Evolutionary conservation across 2,888 invertebrate genomes (phyloP).

Genomic region (Hymenopus coronatus): DNA sequence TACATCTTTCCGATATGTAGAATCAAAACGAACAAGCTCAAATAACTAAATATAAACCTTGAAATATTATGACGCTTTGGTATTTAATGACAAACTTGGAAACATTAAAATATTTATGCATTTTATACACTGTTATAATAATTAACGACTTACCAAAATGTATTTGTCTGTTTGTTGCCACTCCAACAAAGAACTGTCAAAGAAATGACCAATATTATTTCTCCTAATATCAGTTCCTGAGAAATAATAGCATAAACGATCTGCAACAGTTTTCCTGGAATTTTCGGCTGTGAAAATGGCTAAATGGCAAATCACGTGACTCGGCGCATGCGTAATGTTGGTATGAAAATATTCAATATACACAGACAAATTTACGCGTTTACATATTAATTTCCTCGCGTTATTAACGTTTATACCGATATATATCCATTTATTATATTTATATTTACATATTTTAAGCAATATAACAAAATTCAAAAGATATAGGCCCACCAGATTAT

Average conservation of each 20-base stretch:
- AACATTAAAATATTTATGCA: background rate
- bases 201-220: conserved; percentile 32
- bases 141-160: conserved; percentile 31
- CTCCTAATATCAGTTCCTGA: conserved; percentile 29
- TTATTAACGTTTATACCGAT: too few relatives aligned
- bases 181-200: conserved; percentile 28
- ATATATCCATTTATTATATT: too few relatives aligned
- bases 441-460: too few relatives aligned
- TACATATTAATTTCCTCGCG: too few relatives aligned
- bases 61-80: background rate
- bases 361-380: too few relatives aligned
- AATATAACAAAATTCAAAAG: too few relatives aligned
- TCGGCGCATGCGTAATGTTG: conserved; percentile 26
- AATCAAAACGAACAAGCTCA: background rate
- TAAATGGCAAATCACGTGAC: conserved; percentile 32
- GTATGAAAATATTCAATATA: background rate
- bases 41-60: background rate
- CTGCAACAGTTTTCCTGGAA: conserved; percentile 33
- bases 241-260: conserved; percentile 34
- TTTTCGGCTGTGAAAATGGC: conserved; percentile 28
- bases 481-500: too few relatives aligned
- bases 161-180: conserved; percentile 27
- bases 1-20: background rate
- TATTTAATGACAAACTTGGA: background rate
- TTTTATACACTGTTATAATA: background rate